Percentiles rank a stretch among this genome's conserved stretches.
phyloP scores from a whole-genome alignment of 2,113 vertebrate genomes.

The pig (Sus scrofa) region DNA sequence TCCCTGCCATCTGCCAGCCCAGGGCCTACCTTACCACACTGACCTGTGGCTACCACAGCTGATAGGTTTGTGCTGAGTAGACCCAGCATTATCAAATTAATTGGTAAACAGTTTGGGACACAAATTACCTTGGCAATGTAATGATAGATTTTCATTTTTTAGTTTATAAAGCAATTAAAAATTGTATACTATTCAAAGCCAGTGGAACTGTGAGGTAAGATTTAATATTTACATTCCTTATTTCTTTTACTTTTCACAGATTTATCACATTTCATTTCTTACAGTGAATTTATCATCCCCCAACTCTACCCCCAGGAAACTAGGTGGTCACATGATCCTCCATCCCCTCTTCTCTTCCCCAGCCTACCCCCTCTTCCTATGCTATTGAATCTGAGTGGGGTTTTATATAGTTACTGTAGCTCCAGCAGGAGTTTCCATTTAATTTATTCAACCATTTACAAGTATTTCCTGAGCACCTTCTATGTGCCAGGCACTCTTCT shows the following conservation, averaged over 20 bases:
- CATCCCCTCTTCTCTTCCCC: neutral
- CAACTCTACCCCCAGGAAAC: neutral
- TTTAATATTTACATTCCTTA: neutral
- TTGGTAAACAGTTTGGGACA: neutral
- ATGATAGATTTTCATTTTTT: neutral
- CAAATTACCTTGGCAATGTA: neutral
- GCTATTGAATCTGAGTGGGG: neutral
- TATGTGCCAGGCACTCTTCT: too few species aligned
- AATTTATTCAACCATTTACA: neutral
- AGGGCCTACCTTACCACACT: too few species aligned
- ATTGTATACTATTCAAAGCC: neutral
- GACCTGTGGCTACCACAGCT: neutral
- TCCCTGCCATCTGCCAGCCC: too few species aligned
- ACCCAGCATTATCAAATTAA: neutral
- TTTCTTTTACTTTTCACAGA: neutral
- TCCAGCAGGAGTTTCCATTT: neutral
- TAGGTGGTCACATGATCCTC: neutral
- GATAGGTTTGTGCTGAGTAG: neutral
- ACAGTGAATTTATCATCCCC: neutral
- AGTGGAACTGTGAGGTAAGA: neutral
- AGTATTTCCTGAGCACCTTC: neutral
- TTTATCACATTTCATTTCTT: neutral
- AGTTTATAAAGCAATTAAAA: conserved; percentile 11
- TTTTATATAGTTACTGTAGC: neutral
- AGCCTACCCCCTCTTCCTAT: neutral